These are phyloP conservation scores for Alsophila aescularia DNA, from an alignment of 2,888 invertebrate species.

Conservation along the genomic window DNA sequence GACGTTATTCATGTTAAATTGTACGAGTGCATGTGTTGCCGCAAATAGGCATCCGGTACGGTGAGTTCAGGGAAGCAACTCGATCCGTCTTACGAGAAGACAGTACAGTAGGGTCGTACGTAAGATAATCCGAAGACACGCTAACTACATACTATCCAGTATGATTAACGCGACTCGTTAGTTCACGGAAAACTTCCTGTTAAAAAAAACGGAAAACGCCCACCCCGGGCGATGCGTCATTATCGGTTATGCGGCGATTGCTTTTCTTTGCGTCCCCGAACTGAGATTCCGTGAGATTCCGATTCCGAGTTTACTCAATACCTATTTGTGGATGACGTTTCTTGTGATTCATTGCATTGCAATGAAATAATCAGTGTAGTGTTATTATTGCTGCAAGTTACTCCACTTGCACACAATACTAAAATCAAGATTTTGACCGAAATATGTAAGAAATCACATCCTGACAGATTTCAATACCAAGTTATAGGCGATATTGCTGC, in stretches of 20 bases:
- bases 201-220: too few relatives aligned
- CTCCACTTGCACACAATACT: background rate
- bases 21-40: constrained; percentile 39
- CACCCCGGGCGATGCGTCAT: constrained; percentile 53
- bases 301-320: too few relatives aligned
- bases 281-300: constrained; percentile 43
- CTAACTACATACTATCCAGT: constrained; percentile 39
- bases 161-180: constrained; percentile 52
- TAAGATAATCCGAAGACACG: constrained; percentile 55
- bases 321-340: constrained; percentile 38
- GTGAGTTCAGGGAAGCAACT: constrained; percentile 51
- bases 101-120: constrained; percentile 49
- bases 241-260: constrained; percentile 60
- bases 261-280: constrained; percentile 48
- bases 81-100: constrained; percentile 54
- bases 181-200: constrained; percentile 61
- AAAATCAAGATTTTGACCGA: background rate
- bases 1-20: constrained; percentile 29
- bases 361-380: background rate
- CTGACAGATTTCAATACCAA: background rate
- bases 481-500: too few relatives aligned
- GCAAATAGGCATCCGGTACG: constrained; percentile 40
- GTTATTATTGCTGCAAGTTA: background rate
- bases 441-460: background rate
- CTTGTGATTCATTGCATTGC: constrained; percentile 19